Evolutionary conservation across 2,888 invertebrate species (phyloP).

Genomic region (Apocheima hispidaria): DNA sequence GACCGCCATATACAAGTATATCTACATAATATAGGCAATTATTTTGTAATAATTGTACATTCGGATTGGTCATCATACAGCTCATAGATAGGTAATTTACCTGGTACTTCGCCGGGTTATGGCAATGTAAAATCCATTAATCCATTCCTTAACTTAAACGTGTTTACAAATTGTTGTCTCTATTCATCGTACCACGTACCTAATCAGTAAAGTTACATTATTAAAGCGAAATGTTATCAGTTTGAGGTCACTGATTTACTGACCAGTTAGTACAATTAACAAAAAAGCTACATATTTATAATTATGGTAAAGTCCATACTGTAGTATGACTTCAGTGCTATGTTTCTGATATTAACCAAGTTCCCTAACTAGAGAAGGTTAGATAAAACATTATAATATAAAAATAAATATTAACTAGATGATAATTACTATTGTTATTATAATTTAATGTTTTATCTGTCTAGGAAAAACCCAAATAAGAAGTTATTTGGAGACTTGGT

Average conservation of each 20-base stretch:
- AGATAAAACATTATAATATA: not conserved
- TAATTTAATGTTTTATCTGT: no score
- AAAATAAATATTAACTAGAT: not conserved
- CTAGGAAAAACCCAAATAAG: no score
- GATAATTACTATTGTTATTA: no score
- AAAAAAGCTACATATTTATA: not conserved
- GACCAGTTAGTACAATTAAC: not conserved
- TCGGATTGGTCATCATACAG: not conserved
- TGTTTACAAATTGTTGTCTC: not conserved
- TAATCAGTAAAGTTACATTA: no score
- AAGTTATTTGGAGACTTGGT: not conserved
- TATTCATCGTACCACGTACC: conserved; percentile 7
- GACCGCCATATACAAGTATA: no score
- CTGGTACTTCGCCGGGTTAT: not conserved
- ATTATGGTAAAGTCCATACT: not conserved
- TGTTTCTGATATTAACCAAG: not conserved
- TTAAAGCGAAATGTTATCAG: conserved; percentile 8
- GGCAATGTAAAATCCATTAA: not conserved
- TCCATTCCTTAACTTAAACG: not conserved
- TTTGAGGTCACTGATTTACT: conserved; percentile 11
- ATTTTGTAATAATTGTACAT: not conserved
- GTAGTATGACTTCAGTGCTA: not conserved
- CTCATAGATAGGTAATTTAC: not conserved
- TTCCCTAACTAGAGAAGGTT: not conserved
- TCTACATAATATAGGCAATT: no score